Evolutionary conservation across 2,888 invertebrate genomes (phyloP).

Genomic region (Cryptocephalus moraei): DNA sequence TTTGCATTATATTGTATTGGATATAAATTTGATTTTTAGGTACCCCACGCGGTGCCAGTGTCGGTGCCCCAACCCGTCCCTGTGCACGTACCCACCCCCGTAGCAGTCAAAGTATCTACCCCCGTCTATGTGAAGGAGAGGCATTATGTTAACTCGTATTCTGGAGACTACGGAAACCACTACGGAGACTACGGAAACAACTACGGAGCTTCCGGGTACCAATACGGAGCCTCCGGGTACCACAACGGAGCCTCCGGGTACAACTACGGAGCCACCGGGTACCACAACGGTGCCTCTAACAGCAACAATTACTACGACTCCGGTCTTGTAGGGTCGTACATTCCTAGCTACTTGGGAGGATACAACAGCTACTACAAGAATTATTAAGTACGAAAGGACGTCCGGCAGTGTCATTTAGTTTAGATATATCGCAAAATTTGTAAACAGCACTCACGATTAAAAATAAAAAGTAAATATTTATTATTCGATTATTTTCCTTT

Average conservation of each 20-base stretch:
- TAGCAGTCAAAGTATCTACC: slow-evolving; percentile 19
- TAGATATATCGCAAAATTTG: too few relatives aligned
- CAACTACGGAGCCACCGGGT: not conserved
- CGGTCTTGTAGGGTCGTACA: slow-evolving; percentile 4
- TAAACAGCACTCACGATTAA: too few relatives aligned
- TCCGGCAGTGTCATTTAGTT: too few relatives aligned
- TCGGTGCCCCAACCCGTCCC: slow-evolving; percentile 21
- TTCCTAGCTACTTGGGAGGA: slow-evolving; percentile 4
- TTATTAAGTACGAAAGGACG: too few relatives aligned
- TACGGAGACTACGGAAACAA: not conserved
- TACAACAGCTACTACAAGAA: not conserved
- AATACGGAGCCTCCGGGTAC: not conserved
- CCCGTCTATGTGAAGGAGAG: slow-evolving; percentile 11
- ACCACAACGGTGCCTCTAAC: not conserved
- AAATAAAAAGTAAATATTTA: too few relatives aligned
- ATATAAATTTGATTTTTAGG: not conserved
- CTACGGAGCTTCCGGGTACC: not conserved
- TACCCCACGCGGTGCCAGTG: slow-evolving; percentile 16
- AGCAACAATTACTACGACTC: not conserved
- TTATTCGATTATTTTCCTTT: too few relatives aligned
- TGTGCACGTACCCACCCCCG: slow-evolving; percentile 21
- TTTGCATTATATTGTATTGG: not conserved
- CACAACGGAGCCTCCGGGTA: not conserved
- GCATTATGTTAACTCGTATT: not conserved
- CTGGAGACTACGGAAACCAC: not conserved